Conservation (phyloP, 2,113 vertebrate species). For the Hepsetus odoe region DNA sequence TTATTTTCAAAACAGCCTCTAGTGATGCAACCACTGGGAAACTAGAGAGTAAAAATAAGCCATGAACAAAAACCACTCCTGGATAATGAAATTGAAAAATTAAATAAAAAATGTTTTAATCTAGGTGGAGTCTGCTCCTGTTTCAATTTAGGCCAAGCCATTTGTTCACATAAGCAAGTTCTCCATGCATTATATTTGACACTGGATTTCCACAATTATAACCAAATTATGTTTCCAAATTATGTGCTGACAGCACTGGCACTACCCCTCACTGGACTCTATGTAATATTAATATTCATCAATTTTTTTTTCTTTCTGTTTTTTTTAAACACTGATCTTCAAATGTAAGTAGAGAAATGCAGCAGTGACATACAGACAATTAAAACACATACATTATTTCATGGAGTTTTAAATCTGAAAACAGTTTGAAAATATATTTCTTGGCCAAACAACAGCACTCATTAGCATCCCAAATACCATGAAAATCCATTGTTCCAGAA, state of each 20-base stretch:
- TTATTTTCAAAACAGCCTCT: background rate
- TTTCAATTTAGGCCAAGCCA: constrained; percentile 20
- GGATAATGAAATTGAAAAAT: background rate
- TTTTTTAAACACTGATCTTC: too few species aligned
- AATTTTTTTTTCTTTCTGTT: too few species aligned
- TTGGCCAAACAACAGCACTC: too few species aligned
- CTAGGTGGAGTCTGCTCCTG: too few species aligned
- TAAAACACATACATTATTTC: background rate
- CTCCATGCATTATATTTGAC: constrained; percentile 12
- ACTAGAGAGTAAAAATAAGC: background rate
- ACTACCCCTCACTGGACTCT: too few species aligned
- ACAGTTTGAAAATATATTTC: too few species aligned
- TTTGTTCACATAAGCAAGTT: constrained; percentile 15
- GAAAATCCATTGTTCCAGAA: too few species aligned
- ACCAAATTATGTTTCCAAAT: constrained; percentile 16
- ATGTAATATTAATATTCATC: too few species aligned
- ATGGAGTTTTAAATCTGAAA: background rate
- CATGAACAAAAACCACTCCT: background rate
- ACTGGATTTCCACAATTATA: constrained; percentile 32
- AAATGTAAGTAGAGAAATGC: too few species aligned
- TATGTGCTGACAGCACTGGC: constrained; percentile 20
- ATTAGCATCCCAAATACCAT: too few species aligned
- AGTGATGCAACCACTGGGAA: background rate
- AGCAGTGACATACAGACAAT: background rate
- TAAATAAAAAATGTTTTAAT: too few species aligned